Conservation (phyloP, 2,113 vertebrate species). For the Tonatia bakeri region DNA sequence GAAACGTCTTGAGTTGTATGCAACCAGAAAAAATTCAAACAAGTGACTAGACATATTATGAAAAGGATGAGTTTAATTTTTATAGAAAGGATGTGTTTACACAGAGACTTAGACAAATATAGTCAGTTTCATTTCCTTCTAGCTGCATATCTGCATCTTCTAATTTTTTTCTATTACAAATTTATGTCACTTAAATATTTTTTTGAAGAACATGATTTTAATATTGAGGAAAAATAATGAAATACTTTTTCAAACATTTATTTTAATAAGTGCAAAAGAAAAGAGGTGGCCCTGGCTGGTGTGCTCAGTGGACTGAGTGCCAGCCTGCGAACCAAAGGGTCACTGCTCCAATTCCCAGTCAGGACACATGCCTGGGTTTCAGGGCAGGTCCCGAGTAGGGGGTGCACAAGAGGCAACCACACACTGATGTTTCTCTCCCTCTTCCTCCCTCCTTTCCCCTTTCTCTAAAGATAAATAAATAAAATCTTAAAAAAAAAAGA, state of each 20-base stretch:
- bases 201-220: not conserved
- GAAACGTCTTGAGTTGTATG: not conserved
- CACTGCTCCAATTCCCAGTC: too few relatives aligned
- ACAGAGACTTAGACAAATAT: not conserved
- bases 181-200: not conserved
- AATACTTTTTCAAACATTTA: not conserved
- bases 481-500: not conserved
- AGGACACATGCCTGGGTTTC: too few relatives aligned
- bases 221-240: not conserved
- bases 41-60: not conserved
- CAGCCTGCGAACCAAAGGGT: too few relatives aligned
- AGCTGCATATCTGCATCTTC: constrained; percentile 5
- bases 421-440: too few relatives aligned
- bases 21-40: not conserved
- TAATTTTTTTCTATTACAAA: constrained; percentile 14
- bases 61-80: constrained; percentile 24
- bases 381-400: too few relatives aligned
- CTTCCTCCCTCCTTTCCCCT: too few relatives aligned
- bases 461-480: too few relatives aligned
- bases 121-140: not conserved
- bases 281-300: too few relatives aligned
- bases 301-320: too few relatives aligned
- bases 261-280: not conserved
- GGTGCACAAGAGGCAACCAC: too few relatives aligned
- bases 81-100: not conserved